A percentile compares a stretch with the other conserved stretches of the same genome.
Evolutionary conservation across 2,113 vertebrate species (phyloP).

Genomic region (Synchiropus splendidus): DNA sequence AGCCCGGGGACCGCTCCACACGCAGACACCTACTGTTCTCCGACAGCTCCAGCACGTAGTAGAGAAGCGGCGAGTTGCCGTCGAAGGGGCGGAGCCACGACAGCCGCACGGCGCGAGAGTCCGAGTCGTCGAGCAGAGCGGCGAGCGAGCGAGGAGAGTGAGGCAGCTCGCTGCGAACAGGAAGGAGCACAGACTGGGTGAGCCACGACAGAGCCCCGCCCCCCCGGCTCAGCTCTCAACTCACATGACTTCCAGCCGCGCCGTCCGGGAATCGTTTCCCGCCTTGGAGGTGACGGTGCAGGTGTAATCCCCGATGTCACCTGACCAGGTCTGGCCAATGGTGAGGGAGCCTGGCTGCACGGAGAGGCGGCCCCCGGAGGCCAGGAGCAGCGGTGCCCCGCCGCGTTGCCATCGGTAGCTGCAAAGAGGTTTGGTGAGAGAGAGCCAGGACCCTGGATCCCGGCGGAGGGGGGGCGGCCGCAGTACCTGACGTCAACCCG

Average conservation of each 20-base stretch:
- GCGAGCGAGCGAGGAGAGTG: slow-evolving; percentile 87
- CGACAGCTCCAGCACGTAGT: slow-evolving; percentile 87
- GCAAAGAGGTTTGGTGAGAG: slow-evolving; percentile 5
- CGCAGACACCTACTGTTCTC: slow-evolving; percentile 81
- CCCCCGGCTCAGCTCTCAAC: slow-evolving; percentile 31
- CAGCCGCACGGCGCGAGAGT: slow-evolving; percentile 74
- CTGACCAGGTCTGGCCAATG: slow-evolving; percentile 94
- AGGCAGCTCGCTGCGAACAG: slow-evolving; percentile 77
- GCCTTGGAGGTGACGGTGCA: slow-evolving; percentile 80
- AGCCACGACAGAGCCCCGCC: no score
- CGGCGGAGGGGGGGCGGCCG: not conserved
- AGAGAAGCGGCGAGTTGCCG: slow-evolving; percentile 87
- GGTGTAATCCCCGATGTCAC: slow-evolving; percentile 92
- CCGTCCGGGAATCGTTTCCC: slow-evolving; percentile 78
- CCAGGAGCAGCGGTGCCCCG: slow-evolving; percentile 55
- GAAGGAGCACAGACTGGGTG: no score
- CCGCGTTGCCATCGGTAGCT: slow-evolving; percentile 90
- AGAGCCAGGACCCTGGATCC: no score
- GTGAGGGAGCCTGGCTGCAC: slow-evolving; percentile 78
- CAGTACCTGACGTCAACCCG: slow-evolving; percentile 78
- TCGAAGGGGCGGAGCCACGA: slow-evolving; percentile 93
- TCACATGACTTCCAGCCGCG: slow-evolving; percentile 95
- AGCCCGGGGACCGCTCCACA: no score
- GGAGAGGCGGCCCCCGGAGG: slow-evolving; percentile 74
- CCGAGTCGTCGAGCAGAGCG: slow-evolving; percentile 71